These are phyloP conservation scores for Trissoscelio sp. DNA, from an alignment of 2,888 invertebrate species.

Conservation along the genomic window DNA sequence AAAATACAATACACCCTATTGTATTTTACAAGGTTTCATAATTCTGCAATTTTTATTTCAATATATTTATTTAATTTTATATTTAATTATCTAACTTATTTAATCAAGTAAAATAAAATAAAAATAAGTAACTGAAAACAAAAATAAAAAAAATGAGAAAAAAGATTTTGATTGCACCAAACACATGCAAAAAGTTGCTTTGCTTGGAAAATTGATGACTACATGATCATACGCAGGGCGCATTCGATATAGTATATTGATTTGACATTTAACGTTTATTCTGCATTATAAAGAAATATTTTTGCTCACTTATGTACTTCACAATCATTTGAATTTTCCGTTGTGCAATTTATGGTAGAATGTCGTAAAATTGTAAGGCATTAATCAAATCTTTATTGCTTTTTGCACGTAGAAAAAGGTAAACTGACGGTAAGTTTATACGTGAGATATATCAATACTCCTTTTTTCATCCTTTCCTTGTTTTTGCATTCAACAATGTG, in stretches of 20 bases:
- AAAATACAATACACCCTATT: too few species aligned
- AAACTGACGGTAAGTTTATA: slow-evolving; percentile 28
- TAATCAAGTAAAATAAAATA: too few species aligned
- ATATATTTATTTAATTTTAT: too few species aligned
- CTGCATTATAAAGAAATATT: slow-evolving; percentile 55
- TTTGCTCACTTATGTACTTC: slow-evolving; percentile 60
- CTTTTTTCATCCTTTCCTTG: slow-evolving; percentile 23
- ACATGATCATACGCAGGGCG: slow-evolving; percentile 21
- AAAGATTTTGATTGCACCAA: too few species aligned
- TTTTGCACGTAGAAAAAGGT: slow-evolving; percentile 33
- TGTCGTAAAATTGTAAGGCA: slow-evolving; percentile 65
- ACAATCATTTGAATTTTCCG: slow-evolving; percentile 59
- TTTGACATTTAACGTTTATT: slow-evolving; percentile 67
- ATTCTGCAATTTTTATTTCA: too few species aligned
- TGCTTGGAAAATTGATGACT: slow-evolving; percentile 30
- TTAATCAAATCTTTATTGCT: slow-evolving; percentile 65
- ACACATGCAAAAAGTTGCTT: slow-evolving; percentile 1
- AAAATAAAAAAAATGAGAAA: too few species aligned
- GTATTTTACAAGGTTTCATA: too few species aligned
- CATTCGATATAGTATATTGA: slow-evolving; percentile 57
- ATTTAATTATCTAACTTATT: too few species aligned
- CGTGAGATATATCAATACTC: slow-evolving; percentile 40
- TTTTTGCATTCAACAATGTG: slow-evolving; percentile 46
- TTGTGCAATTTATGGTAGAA: slow-evolving; percentile 65
- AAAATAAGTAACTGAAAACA: too few species aligned